A percentile compares a stretch with the other conserved stretches of the same genome.
These are phyloP conservation scores for Silurus aristotelis DNA, from an alignment of 2,797 vertebrate genomes.

Conservation along the genomic window DNA sequence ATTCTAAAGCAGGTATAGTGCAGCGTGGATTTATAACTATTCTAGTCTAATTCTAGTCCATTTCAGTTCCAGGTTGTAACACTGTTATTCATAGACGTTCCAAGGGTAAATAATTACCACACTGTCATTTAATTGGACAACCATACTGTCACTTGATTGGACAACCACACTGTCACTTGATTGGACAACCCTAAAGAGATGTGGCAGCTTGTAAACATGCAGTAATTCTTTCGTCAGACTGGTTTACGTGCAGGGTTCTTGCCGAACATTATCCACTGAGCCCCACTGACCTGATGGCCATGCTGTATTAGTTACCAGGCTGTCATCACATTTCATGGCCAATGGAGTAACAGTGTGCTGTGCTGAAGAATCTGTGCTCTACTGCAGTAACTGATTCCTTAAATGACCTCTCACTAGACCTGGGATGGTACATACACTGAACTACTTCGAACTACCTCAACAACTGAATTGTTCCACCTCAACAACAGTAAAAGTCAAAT, in stretches of 20 bases:
- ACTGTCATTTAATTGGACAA: slow-evolving; percentile 31
- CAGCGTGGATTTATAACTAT: neutral
- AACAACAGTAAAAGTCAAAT: neutral
- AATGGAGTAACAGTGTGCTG: slow-evolving; percentile 39
- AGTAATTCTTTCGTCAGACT: slow-evolving; percentile 26
- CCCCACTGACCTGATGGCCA: slow-evolving; percentile 46
- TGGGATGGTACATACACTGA: neutral
- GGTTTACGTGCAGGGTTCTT: slow-evolving; percentile 40
- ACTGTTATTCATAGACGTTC: neutral
- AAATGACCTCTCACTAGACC: slow-evolving; percentile 19
- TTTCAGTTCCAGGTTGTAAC: neutral
- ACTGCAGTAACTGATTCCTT: slow-evolving; percentile 24
- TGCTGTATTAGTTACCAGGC: slow-evolving; percentile 52
- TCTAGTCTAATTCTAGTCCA: neutral
- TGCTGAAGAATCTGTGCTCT: slow-evolving; percentile 23
- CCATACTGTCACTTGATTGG: slow-evolving; percentile 1
- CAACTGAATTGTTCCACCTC: neutral
- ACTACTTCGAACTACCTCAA: no score
- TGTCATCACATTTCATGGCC: slow-evolving; percentile 49
- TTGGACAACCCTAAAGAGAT: slow-evolving; percentile 33
- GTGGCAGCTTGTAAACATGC: slow-evolving; percentile 30
- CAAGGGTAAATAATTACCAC: neutral
- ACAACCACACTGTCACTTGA: slow-evolving; percentile 16
- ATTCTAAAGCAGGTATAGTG: no score
- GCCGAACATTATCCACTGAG: slow-evolving; percentile 54